phyloP scores from a whole-genome alignment of 2,888 invertebrate genomes.

The Acheta domesticus region DNA sequence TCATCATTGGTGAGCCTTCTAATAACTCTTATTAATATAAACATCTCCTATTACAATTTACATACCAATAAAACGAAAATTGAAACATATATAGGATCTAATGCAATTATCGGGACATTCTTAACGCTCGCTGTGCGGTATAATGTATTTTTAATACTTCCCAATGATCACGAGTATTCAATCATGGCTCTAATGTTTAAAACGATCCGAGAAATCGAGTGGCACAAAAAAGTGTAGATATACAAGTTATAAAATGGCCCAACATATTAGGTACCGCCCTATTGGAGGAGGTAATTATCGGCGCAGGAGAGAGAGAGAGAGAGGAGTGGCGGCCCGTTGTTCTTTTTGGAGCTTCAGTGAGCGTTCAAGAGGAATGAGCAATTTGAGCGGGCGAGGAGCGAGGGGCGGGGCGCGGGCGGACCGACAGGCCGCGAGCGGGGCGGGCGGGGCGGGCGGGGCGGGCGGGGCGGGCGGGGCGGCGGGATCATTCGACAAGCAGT shows the following conservation, averaged over 20 bases:
- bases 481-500: neutral
- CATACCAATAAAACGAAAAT: neutral
- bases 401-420: neutral
- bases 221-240: neutral
- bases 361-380: neutral
- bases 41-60: neutral
- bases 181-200: neutral
- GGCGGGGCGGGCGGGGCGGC: neutral
- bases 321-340: neutral
- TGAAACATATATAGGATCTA: neutral
- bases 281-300: slow-evolving; percentile 7
- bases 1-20: neutral
- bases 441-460: neutral
- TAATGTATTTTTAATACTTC: neutral
- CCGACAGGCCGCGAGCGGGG: neutral
- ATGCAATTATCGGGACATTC: slow-evolving; percentile 18
- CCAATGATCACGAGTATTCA: neutral
- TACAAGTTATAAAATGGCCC: slow-evolving; percentile 18
- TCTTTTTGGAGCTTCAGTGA: neutral
- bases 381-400: neutral
- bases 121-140: neutral
- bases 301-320: neutral
- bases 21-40: slow-evolving; percentile 9
- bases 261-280: slow-evolving; percentile 5
- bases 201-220: slow-evolving; percentile 2